Base-by-base conservation (phyloP, 2,888 invertebrate genomes). In the Eumerus sabulonum region DNA sequence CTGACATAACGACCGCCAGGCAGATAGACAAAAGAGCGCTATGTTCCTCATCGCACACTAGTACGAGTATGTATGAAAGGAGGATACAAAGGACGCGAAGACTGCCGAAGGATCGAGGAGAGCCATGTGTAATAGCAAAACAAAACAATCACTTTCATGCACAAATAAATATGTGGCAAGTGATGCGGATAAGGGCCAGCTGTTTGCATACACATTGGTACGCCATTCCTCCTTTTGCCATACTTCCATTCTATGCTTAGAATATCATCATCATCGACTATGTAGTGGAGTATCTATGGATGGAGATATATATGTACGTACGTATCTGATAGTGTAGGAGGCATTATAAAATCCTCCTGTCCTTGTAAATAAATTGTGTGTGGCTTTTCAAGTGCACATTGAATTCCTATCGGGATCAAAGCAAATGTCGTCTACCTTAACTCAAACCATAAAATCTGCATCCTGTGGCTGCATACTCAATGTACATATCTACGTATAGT, bases 161-260 rank as follows among this genome's bases (percentile, higher is more conserved):
- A 74, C 68, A 79, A 64, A 79, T 79, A 79, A 79, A 79, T 74
- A 79, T 74, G 74, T 79, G 74, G 79, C 79, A 79, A 79, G 74
- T 70, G 79, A 79, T 79, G 79, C 74, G 74, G 74, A 73, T 79
- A 74, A 64, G 64, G 64, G 74, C 79, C 79, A 79, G 79, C 73
- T 79, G 79, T 70, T 79, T 79, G 79, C 79, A 79, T 79, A 60
- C 74, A 73, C 64, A 70, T 70, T 27, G 27, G 27, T 27, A 27
- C 27, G 27, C 7, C 27, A 27, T 27, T 7, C 7, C 27, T 27
- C 27, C 27, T 27, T 27, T 27, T 27, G 27, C 7, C 27, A 27
- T 27, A 7, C 27, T 27, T 27, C 27, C 27, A 27, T 27, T 7
- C 3, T 27, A 27, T 7, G 11, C 40, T 40, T 63, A 11, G 44